Conservation (phyloP, 1,140 invertebrate genomes). For the Eriosoma lanigerum region DNA sequence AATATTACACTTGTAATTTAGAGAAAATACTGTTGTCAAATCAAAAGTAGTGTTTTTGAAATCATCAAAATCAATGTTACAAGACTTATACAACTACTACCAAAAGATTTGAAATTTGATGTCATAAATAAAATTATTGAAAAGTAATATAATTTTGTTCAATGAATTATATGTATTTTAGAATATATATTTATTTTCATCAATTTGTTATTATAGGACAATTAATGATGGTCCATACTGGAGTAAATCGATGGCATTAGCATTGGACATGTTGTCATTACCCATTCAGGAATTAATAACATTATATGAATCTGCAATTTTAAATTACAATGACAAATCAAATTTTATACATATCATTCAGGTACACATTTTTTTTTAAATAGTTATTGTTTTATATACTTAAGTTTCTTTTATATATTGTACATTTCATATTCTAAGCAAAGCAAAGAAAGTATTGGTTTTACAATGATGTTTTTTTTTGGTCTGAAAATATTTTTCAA, state of each 20-base stretch:
- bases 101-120: background rate
- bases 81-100: slow-evolving; percentile 21
- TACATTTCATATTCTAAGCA: too few relatives aligned
- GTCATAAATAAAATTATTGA: slow-evolving; percentile 26
- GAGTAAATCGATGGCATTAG: slow-evolving; percentile 34
- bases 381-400: too few relatives aligned
- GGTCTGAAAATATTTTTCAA: too few relatives aligned
- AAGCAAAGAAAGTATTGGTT: too few relatives aligned
- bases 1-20: background rate
- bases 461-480: too few relatives aligned
- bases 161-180: background rate
- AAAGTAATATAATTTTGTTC: slow-evolving; percentile 20
- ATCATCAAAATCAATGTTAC: slow-evolving; percentile 19
- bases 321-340: slow-evolving; percentile 23
- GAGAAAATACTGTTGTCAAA: slow-evolving; percentile 42
- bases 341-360: slow-evolving; percentile 26
- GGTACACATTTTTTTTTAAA: background rate
- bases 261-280: slow-evolving; percentile 32
- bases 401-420: too few relatives aligned
- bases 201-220: background rate
- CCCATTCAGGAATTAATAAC: slow-evolving; percentile 30
- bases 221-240: slow-evolving; percentile 27
- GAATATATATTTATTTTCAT: background rate
- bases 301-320: slow-evolving; percentile 17
- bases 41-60: slow-evolving; percentile 28